Base-by-base conservation (phyloP, 2,113 vertebrate genomes). In the Nothocercus julius region DNA sequence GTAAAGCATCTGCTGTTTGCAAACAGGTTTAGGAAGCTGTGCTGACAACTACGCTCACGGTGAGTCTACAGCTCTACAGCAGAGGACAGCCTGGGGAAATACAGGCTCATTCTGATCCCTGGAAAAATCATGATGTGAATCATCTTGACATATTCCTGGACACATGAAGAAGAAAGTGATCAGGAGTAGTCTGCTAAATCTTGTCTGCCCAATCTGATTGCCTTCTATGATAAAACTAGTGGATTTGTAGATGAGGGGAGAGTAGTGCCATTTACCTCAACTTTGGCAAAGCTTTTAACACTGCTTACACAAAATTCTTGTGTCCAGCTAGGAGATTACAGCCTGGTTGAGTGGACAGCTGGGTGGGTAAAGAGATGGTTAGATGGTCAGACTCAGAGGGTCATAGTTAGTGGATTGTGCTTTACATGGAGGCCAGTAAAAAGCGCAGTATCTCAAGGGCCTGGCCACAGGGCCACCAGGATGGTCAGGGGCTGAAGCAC, bases 31-130 rank as follows among this genome's bases (percentile, higher is more conserved):
- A 91, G 97, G 98, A 76, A 96, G 94, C 79, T 97, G 95, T 70
- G 97, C 97, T 93, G 97, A 98, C 92, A 98, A 98, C 61, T 47
- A 83, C 2, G 94, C 58, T 93, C 96, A 94, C 64, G 97, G 97
- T 13, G 97, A 98, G 38, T 98, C 97, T 47, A 97, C 97, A 53
- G 18, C 19, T 83, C 38, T 78, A 8, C 28, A 61, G 36, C 22
- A 51, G 32, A 51, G 36, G 27, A 64, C 70, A 44, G 34, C 51
- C 19, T 44, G 28, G 21, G 32, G 18, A 92, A 16, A 42, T 70
- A 16, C 36, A 13, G 59, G 64, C 54, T 56, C 28, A 56, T 56
- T 56, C 28, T 56, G 11, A 9, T 5, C 15, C 10, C 36, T 45
- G 32, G 9, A 27, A 59, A 66, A 58, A 45, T 30, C 18, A 32